A percentile compares a stretch with the other conserved stretches of the same genome.
phyloP scores from a whole-genome alignment of 2,888 invertebrate species.

The Nephrotoma flavescens region DNA sequence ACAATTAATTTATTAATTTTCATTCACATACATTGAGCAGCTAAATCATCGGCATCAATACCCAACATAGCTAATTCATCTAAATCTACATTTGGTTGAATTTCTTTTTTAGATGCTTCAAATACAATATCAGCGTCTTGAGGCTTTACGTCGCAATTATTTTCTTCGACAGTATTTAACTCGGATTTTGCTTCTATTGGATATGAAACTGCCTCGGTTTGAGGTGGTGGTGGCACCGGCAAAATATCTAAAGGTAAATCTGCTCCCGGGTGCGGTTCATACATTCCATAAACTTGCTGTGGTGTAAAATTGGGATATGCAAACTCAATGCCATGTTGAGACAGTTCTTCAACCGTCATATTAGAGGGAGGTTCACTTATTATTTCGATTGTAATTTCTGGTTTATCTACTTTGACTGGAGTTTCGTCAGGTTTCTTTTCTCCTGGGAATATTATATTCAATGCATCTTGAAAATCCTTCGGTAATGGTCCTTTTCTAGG shows the following conservation, averaged over 20 bases:
- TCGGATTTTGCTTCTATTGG: conserved; percentile 5
- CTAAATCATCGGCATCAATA: conserved; percentile 62
- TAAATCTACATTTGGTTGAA: conserved; percentile 33
- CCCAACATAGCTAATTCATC: conserved; percentile 75
- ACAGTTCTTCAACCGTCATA: neutral
- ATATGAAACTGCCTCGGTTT: conserved; percentile 9
- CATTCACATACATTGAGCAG: conserved; percentile 29
- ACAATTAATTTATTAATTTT: neutral
- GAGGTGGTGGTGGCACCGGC: conserved; percentile 24
- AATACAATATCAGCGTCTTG: conserved; percentile 15
- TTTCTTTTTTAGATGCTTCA: conserved; percentile 15
- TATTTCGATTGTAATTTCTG: neutral
- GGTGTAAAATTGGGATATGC: neutral
- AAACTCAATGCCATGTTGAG: neutral
- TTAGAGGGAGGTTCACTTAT: neutral
- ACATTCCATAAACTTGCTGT: neutral
- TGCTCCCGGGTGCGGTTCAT: neutral
- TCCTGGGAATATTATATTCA: conserved; percentile 44
- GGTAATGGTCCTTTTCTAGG: conserved; percentile 37
- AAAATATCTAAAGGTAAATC: neutral
- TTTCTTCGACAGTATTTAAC: conserved; percentile 20
- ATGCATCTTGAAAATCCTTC: conserved; percentile 42
- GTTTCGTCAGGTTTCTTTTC: conserved; percentile 25
- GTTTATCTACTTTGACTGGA: conserved; percentile 15
- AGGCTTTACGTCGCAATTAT: conserved; percentile 14